Evolutionary conservation across 1,140 invertebrate species (phyloP).

Genomic region (Pachyrhynchus sulphureomaculatus): DNA sequence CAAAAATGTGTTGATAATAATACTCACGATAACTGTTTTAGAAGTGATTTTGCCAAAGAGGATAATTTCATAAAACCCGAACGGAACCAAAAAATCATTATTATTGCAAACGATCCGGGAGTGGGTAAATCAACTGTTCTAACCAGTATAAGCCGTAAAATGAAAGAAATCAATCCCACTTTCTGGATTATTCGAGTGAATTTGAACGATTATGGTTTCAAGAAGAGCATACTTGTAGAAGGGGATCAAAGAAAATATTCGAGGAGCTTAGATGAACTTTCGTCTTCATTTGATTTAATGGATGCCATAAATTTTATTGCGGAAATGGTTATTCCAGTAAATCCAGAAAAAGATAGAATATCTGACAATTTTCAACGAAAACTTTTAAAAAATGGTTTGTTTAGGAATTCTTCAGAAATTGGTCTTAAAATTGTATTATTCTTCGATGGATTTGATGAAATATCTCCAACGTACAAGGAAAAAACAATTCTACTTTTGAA

Average conservation of each 20-base stretch:
- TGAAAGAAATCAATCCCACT: background rate
- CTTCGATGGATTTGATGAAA: slow-evolving; percentile 8
- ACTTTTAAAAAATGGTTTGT: background rate
- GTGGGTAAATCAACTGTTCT: background rate
- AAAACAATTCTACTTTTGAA: background rate
- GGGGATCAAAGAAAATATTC: background rate
- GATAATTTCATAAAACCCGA: background rate
- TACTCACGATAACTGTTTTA: background rate
- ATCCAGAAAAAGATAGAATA: background rate
- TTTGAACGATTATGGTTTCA: background rate
- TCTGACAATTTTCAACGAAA: background rate
- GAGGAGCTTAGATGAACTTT: background rate
- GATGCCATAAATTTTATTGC: background rate
- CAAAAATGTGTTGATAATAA: background rate
- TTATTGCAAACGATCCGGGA: background rate
- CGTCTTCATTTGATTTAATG: background rate
- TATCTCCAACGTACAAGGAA: background rate
- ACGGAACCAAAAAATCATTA: background rate
- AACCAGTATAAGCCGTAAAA: background rate
- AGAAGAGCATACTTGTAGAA: background rate
- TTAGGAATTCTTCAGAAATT: background rate
- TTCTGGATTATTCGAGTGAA: background rate
- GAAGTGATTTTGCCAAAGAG: background rate
- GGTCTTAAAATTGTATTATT: background rate
- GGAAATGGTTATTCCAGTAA: background rate